Conservation (phyloP, 2,797 vertebrate species). For the Nothura maculosa region DNA sequence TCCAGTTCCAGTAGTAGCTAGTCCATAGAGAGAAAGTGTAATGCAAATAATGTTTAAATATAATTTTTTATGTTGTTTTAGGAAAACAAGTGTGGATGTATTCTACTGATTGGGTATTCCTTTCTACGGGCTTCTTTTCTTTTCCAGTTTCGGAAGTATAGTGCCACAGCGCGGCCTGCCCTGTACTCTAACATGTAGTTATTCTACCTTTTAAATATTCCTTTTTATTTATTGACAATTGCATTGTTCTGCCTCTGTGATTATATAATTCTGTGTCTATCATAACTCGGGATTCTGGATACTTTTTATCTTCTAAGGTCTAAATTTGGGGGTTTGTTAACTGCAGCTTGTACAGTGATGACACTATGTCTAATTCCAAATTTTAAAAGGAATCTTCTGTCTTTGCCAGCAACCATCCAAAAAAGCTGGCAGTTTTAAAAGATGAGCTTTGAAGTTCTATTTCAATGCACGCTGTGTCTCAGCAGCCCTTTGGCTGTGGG, state of each 20-base stretch:
- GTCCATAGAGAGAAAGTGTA: conserved; percentile 68
- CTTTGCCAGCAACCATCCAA: not conserved
- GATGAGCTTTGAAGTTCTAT: not conserved
- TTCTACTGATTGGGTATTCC: conserved; percentile 77
- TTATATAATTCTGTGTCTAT: conserved; percentile 45
- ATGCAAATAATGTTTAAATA: conserved; percentile 76
- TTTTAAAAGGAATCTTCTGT: not conserved
- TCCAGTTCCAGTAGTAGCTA: conserved; percentile 78
- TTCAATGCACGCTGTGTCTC: not conserved
- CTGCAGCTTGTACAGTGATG: conserved; percentile 65
- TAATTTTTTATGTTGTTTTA: conserved; percentile 77
- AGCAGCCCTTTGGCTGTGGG: not conserved
- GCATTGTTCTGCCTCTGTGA: conserved; percentile 66
- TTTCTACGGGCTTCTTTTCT: conserved; percentile 80
- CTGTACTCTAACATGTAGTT: conserved; percentile 70
- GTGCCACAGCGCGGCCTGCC: conserved; percentile 57
- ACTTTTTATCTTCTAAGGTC: conserved; percentile 37
- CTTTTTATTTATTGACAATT: conserved; percentile 62
- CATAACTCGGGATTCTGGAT: conserved; percentile 64
- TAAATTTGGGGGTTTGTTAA: conserved; percentile 39
- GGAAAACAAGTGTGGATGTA: conserved; percentile 81
- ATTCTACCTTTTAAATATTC: conserved; percentile 72
- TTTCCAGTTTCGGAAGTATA: conserved; percentile 85
- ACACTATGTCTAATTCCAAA: conserved; percentile 52
- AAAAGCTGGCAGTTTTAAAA: not conserved